phyloP scores from a whole-genome alignment of 2,888 invertebrate genomes.

The Myopa tessellatipennis region DNA sequence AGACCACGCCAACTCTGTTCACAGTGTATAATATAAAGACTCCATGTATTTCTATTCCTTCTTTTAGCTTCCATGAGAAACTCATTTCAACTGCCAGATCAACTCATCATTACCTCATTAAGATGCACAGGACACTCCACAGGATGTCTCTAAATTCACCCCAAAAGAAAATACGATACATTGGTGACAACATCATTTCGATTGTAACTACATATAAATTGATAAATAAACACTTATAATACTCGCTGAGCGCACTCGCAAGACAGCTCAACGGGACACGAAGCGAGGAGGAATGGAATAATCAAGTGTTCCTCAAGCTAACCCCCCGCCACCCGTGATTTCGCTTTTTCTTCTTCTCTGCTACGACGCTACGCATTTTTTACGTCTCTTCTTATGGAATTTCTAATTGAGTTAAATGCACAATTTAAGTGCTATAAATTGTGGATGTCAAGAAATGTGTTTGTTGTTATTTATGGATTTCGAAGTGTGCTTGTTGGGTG shows the following conservation, averaged over 20 bases:
- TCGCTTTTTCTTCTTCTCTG: conserved; percentile 9
- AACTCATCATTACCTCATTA: no score
- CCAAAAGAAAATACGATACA: no score
- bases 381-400: conserved; percentile 8
- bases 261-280: not conserved
- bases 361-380: not conserved
- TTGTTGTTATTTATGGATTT: conserved; percentile 32
- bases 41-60: no score
- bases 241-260: not conserved
- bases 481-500: conserved; percentile 29
- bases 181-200: no score
- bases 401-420: conserved; percentile 34
- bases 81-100: no score
- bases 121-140: no score
- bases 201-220: no score
- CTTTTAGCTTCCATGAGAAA: no score
- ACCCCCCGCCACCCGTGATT: not conserved
- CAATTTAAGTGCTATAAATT: conserved; percentile 39
- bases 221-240: no score
- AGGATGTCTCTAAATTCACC: no score
- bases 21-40: no score
- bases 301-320: conserved; percentile 4
- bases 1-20: no score
- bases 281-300: conserved; percentile 5
- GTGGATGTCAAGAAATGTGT: conserved; percentile 31